These are phyloP conservation scores for Chrysochloris asiatica DNA, from an alignment of 2,113 vertebrate species.

Conservation along the genomic window DNA sequence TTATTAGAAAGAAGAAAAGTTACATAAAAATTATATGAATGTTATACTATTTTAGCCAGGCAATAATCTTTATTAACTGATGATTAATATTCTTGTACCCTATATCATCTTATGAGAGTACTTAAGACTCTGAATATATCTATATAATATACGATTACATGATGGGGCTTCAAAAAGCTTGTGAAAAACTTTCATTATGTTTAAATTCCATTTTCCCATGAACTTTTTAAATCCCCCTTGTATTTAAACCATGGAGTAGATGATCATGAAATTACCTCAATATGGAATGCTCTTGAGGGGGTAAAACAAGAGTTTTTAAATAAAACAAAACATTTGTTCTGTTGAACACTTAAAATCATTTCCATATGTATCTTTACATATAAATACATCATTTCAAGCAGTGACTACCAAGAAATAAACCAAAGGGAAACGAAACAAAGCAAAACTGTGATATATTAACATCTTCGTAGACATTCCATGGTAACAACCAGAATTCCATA, in stretches of 20 bases:
- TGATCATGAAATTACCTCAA: slow-evolving; percentile 12
- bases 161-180: no score
- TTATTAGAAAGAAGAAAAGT: slow-evolving; percentile 33
- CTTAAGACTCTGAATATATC: not conserved
- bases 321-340: not conserved
- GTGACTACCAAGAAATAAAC: slow-evolving; percentile 4
- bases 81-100: no score
- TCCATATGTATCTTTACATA: slow-evolving; percentile 2
- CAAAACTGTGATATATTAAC: not conserved
- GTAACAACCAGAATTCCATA: slow-evolving; percentile 38
- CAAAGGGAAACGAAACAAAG: not conserved
- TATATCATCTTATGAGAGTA: no score
- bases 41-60: not conserved
- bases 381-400: not conserved
- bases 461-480: slow-evolving; percentile 34
- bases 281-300: not conserved
- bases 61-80: slow-evolving; percentile 20
- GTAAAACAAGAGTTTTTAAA: not conserved
- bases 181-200: no score
- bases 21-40: not conserved
- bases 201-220: no score
- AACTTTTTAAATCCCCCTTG: no score
- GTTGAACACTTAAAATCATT: not conserved
- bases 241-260: not conserved
- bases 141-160: not conserved